A percentile compares a stretch with the other conserved stretches of the same genome.
phyloP scores from a whole-genome alignment of 2,113 vertebrate species.

The Pseudolaguvia tuberculata region DNA sequence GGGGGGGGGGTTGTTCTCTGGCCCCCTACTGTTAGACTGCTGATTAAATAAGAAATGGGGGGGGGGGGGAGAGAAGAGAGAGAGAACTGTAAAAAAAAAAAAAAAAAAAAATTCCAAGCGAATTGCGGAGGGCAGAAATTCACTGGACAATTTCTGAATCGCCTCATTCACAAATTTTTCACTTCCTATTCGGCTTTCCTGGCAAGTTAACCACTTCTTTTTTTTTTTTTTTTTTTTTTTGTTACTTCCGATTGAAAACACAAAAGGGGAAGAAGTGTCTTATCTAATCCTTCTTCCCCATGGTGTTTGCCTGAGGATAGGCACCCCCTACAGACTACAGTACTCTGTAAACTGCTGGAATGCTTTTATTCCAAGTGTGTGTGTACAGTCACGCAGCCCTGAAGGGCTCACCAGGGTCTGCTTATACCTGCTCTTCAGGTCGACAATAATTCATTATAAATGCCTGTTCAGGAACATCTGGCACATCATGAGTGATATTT shows the following conservation, averaged over 20 bases:
- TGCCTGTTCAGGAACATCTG: constrained; percentile 7
- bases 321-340: constrained; percentile 23
- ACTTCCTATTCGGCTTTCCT: constrained; percentile 22
- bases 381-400: constrained; percentile 11
- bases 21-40: constrained; percentile 43
- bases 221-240: not conserved
- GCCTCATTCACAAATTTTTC: constrained; percentile 19
- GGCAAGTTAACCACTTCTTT: not conserved
- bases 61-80: too few relatives aligned
- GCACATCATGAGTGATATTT: not conserved
- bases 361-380: constrained; percentile 20
- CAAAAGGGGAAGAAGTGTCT: constrained; percentile 30
- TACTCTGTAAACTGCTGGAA: constrained; percentile 31
- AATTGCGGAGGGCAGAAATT: not conserved
- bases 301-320: not conserved
- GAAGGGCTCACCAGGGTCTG: constrained; percentile 8
- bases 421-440: constrained; percentile 23
- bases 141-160: constrained; percentile 4
- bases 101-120: too few relatives aligned
- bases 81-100: not conserved
- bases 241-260: constrained; percentile 27
- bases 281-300: constrained; percentile 18
- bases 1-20: too few relatives aligned
- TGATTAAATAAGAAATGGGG: constrained; percentile 18
- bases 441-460: constrained; percentile 4